Percentiles rank a stretch among this genome's conserved stretches.
Evolutionary conservation across 2,113 vertebrate species (phyloP).

Genomic region (Cricetomys ansorgei): DNA sequence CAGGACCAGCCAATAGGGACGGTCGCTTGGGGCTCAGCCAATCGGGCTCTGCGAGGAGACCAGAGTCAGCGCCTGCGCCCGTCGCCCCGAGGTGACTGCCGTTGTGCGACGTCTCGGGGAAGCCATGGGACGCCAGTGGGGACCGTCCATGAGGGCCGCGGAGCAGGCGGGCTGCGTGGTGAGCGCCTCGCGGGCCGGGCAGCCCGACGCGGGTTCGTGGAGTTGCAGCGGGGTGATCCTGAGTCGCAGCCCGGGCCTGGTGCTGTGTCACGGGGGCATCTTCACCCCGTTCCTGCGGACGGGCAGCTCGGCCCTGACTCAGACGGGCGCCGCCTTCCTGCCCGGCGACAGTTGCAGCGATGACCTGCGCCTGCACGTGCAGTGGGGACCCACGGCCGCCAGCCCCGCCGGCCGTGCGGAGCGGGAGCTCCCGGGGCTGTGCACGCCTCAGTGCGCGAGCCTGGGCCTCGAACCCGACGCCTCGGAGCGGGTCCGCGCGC

Average conservation of each 20-base stretch:
- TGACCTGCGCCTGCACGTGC: constrained; percentile 85
- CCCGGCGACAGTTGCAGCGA: constrained; percentile 80
- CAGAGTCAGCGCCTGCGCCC: not conserved
- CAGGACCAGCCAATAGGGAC: constrained; percentile 49
- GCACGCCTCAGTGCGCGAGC: constrained; percentile 58
- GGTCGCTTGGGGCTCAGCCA: constrained; percentile 40
- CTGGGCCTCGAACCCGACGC: not conserved
- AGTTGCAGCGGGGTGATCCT: constrained; percentile 94
- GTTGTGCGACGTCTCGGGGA: not conserved
- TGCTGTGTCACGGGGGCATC: constrained; percentile 89
- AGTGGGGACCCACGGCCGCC: constrained; percentile 63
- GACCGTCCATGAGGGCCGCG: constrained; percentile 41
- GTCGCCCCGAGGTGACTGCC: not conserved
- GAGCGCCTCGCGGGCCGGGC: constrained; percentile 58
- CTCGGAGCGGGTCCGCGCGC: not conserved
- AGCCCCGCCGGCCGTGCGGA: not conserved
- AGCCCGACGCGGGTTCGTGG: constrained; percentile 55
- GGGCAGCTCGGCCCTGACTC: constrained; percentile 52
- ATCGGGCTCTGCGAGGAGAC: constrained; percentile 30
- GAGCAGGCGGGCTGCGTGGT: constrained; percentile 80
- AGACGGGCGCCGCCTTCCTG: constrained; percentile 67
- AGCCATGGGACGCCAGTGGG: constrained; percentile 64
- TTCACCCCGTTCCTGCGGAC: constrained; percentile 88
- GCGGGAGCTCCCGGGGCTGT: not conserved
- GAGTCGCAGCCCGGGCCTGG: constrained; percentile 82